These are phyloP conservation scores for Cotesia chilonis DNA, from an alignment of 1,140 invertebrate genomes.

Conservation along the genomic window DNA sequence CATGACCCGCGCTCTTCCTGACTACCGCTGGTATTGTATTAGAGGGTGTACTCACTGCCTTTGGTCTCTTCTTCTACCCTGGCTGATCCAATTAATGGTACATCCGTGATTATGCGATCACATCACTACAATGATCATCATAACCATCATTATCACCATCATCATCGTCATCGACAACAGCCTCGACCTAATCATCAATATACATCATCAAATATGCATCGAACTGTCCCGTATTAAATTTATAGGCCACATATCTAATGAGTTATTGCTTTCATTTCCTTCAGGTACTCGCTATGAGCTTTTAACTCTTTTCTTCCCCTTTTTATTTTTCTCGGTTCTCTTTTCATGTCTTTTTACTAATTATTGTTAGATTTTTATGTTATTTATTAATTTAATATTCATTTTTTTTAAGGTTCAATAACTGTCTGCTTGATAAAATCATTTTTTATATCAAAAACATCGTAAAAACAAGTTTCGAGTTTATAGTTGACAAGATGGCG, in stretches of 20 bases:
- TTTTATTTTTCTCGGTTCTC: constrained; percentile 2
- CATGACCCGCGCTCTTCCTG: constrained; percentile 57
- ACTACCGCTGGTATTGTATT: constrained; percentile 44
- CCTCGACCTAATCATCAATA: constrained; percentile 58
- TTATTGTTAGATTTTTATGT: no score
- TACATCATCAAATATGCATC: constrained; percentile 60
- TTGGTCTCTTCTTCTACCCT: constrained; percentile 59
- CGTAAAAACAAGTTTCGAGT: no score
- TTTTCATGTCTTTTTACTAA: background rate
- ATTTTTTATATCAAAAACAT: no score
- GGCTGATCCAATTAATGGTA: constrained; percentile 62
- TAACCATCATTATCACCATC: constrained; percentile 45
- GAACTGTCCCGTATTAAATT: constrained; percentile 56
- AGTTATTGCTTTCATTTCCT: constrained; percentile 10
- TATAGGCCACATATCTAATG: constrained; percentile 47
- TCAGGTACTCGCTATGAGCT: constrained; percentile 28
- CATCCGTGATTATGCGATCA: constrained; percentile 58
- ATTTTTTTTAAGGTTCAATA: no score
- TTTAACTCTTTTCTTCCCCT: background rate
- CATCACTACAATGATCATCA: constrained; percentile 58
- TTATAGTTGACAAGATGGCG: no score
- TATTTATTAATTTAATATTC: no score
- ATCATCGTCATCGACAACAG: constrained; percentile 36
- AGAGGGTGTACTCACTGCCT: constrained; percentile 69
- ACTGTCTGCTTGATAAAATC: no score